Conservation (phyloP, 2,888 invertebrate genomes). For the Bellardia bayeri region DNA sequence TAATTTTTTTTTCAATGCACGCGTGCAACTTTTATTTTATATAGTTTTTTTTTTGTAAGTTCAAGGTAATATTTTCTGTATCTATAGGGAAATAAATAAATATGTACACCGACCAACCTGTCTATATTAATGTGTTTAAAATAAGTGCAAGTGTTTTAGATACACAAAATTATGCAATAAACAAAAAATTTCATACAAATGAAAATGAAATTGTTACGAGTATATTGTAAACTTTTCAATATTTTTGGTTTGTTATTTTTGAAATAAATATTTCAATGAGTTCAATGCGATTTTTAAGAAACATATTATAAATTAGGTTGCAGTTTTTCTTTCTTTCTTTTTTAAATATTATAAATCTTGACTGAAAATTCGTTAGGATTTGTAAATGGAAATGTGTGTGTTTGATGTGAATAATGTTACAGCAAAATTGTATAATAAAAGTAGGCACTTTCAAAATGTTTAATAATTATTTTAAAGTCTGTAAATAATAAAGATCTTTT, state of each 20-base stretch:
- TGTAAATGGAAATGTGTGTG: no score
- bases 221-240: slow-evolving; percentile 11
- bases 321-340: no score
- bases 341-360: not conserved
- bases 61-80: slow-evolving; percentile 34
- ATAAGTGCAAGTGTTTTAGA: not conserved
- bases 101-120: not conserved
- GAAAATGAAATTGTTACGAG: slow-evolving; percentile 9
- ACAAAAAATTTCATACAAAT: slow-evolving; percentile 6
- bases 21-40: slow-evolving; percentile 6
- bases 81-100: slow-evolving; percentile 21
- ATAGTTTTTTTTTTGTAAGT: slow-evolving; percentile 21
- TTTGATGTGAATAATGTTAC: no score
- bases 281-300: not conserved
- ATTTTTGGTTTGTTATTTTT: not conserved
- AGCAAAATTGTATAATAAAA: no score
- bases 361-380: not conserved
- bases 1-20: not conserved
- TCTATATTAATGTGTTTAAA: not conserved
- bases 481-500: no score
- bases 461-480: no score
- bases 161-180: slow-evolving; percentile 14
- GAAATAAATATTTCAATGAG: slow-evolving; percentile 20
- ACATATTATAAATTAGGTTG: not conserved
- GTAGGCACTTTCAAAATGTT: no score